A percentile compares a stretch with the other conserved stretches of the same genome.
Evolutionary conservation across 1,140 invertebrate genomes (phyloP).

Genomic region (Neuroterus valhalla): DNA sequence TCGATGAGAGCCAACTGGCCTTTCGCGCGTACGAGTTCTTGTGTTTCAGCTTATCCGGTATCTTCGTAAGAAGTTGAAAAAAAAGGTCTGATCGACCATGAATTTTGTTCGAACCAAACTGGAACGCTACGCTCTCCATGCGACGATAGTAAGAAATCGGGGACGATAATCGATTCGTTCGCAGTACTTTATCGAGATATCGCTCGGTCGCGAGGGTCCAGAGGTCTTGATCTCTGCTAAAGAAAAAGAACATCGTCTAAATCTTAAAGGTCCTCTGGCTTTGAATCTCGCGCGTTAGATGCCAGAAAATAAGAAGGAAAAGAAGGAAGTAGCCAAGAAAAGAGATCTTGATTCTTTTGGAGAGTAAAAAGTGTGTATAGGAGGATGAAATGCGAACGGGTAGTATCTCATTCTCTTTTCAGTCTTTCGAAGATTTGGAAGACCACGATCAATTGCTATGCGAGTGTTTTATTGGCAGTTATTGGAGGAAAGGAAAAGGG

Average conservation of each 20-base stretch:
- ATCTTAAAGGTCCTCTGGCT: slow-evolving; percentile 45
- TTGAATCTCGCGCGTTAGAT: slow-evolving; percentile 45
- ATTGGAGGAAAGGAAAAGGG: not conserved
- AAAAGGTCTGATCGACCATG: not conserved
- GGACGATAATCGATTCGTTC: slow-evolving; percentile 63
- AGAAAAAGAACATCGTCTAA: slow-evolving; percentile 40
- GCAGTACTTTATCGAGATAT: slow-evolving; percentile 65
- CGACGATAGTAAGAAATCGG: slow-evolving; percentile 62
- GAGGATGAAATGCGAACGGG: slow-evolving; percentile 13
- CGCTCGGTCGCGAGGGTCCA: slow-evolving; percentile 49
- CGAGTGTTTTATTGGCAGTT: slow-evolving; percentile 54
- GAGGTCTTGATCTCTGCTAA: slow-evolving; percentile 49
- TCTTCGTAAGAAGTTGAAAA: not conserved
- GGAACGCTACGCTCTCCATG: slow-evolving; percentile 49
- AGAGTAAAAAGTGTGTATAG: slow-evolving; percentile 35
- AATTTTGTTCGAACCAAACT: slow-evolving; percentile 37
- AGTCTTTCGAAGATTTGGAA: slow-evolving; percentile 49
- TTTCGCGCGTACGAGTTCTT: too few species aligned
- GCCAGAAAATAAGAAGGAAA: slow-evolving; percentile 32
- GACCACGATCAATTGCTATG: slow-evolving; percentile 52
- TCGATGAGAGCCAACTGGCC: too few species aligned
- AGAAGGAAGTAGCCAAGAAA: not conserved
- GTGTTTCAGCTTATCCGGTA: not conserved
- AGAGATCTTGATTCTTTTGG: slow-evolving; percentile 6
- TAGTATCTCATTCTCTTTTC: slow-evolving; percentile 41